Evolutionary conservation across 2,797 vertebrate genomes (phyloP).

Genomic region (Artibeus jamaicensis): DNA sequence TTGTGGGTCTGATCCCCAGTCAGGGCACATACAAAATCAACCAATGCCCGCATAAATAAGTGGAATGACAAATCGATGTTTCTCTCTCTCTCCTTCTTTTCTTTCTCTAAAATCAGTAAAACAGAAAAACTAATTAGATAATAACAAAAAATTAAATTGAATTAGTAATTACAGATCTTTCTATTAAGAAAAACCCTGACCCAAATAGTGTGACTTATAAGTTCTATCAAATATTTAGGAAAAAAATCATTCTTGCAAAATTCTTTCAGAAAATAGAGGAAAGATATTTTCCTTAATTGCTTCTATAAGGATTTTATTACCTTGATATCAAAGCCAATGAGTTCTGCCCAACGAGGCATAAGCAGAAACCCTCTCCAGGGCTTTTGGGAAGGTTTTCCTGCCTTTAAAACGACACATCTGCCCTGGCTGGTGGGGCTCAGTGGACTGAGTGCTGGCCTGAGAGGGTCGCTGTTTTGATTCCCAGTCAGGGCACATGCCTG

Average conservation of each 20-base stretch:
- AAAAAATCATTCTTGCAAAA: neutral
- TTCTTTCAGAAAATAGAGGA: neutral
- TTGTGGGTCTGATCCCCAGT: too few species aligned
- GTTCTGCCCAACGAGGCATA: neutral
- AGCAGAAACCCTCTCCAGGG: neutral
- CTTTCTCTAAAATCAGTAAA: too few species aligned
- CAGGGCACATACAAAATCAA: too few species aligned
- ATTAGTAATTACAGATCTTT: neutral
- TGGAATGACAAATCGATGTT: too few species aligned
- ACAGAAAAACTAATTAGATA: neutral
- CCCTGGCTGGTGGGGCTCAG: too few species aligned
- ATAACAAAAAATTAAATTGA: neutral
- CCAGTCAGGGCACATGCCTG: too few species aligned
- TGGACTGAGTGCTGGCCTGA: too few species aligned
- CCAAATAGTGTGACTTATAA: neutral
- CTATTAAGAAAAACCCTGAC: neutral
- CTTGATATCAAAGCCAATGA: neutral
- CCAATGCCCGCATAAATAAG: too few species aligned
- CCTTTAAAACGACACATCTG: neutral
- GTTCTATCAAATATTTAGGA: neutral
- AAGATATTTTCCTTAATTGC: neutral
- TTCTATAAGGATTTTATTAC: neutral
- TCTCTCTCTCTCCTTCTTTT: too few species aligned
- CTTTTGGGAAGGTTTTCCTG: neutral
- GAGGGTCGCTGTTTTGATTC: too few species aligned